A percentile compares a stretch with the other conserved stretches of the same genome.
Evolutionary conservation across 2,888 invertebrate genomes (phyloP).

Genomic region (Monopis laevigella): DNA sequence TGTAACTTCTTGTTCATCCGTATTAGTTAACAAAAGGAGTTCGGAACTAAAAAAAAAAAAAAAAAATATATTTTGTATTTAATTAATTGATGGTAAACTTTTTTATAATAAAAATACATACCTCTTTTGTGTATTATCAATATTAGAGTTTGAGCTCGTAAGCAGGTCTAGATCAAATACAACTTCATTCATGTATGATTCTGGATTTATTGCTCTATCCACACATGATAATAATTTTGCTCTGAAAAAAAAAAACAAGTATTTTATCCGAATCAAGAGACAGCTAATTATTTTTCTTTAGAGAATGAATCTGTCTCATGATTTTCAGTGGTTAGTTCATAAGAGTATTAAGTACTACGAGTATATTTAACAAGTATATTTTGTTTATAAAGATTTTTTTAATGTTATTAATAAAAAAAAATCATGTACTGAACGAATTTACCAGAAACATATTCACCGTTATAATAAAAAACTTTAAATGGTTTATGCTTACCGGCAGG

Average conservation of each 20-base stretch:
- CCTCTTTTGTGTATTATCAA: constrained; percentile 43
- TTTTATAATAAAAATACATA: constrained; percentile 19
- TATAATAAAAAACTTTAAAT: not conserved
- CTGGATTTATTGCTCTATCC: constrained; percentile 72
- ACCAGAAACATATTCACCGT: no score
- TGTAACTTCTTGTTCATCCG: constrained; percentile 58
- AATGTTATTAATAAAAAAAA: no score
- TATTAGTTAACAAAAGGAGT: constrained; percentile 43
- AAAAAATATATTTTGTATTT: not conserved
- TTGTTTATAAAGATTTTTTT: no score
- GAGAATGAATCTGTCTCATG: no score
- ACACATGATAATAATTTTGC: constrained; percentile 72
- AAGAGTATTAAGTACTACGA: no score
- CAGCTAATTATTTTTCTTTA: no score
- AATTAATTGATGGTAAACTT: not conserved
- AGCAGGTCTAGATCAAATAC: constrained; percentile 76
- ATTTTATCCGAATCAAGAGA: no score
- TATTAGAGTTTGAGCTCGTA: constrained; percentile 16
- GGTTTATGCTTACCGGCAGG: constrained; percentile 46
- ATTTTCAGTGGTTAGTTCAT: no score
- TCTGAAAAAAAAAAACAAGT: constrained; percentile 41
- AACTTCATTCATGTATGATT: constrained; percentile 67
- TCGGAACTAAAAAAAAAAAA: constrained; percentile 36
- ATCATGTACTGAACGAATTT: no score
- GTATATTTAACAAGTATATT: no score